These are phyloP conservation scores for Eidolon dupreanum DNA, from an alignment of 2,797 vertebrate species.

Conservation along the genomic window DNA sequence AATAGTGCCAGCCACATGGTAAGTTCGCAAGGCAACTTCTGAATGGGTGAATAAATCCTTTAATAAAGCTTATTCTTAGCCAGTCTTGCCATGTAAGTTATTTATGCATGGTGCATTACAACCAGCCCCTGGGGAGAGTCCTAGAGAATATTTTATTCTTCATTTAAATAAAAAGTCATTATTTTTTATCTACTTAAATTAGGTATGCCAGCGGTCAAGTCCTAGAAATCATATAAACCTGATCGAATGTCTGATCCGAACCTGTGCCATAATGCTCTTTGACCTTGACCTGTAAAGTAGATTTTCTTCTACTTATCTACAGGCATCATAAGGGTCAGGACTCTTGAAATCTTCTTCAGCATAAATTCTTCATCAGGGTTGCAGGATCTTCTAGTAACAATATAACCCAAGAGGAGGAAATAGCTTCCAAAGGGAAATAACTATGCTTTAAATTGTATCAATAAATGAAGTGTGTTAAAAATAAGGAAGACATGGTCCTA, in stretches of 20 bases:
- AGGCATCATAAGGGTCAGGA: neutral
- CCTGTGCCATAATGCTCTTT: neutral
- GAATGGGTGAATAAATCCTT: neutral
- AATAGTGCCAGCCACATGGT: neutral
- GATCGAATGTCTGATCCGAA: neutral
- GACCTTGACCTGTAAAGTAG: neutral
- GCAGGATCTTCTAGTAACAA: neutral
- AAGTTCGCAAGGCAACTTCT: constrained; percentile 2
- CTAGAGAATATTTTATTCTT: neutral
- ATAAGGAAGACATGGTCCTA: neutral
- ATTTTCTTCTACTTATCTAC: neutral
- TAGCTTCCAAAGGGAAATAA: constrained; percentile 1
- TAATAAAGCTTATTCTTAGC: constrained; percentile 30
- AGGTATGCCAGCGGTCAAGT: neutral
- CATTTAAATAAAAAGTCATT: constrained; percentile 17
- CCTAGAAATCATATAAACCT: neutral
- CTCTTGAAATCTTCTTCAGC: neutral
- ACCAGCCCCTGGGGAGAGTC: neutral
- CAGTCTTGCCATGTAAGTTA: neutral
- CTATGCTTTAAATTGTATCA: neutral
- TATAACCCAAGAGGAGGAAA: neutral
- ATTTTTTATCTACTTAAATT: constrained; percentile 16
- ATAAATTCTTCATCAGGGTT: neutral
- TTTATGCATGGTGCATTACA: neutral
- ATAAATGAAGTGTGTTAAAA: neutral